A percentile compares a stretch with the other conserved stretches of the same genome.
phyloP scores from a whole-genome alignment of 2,113 vertebrate genomes.

The Siniperca knerii region DNA sequence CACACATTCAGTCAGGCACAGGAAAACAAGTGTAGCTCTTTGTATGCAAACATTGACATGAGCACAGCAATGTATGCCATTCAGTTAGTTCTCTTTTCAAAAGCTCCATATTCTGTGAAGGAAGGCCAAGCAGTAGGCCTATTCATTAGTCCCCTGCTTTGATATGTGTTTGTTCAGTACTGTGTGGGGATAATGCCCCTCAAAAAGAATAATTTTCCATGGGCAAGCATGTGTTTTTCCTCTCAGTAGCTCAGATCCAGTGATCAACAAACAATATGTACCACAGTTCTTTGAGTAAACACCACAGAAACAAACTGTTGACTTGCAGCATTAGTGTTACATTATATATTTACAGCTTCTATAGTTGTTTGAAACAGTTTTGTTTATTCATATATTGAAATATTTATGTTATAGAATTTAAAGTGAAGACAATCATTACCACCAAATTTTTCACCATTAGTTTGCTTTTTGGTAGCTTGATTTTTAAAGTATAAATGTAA shows the following conservation, averaged over 20 bases:
- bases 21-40: conserved; percentile 62
- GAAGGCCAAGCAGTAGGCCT: conserved; percentile 72
- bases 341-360: not conserved
- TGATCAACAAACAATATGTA: conserved; percentile 19
- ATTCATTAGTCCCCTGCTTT: conserved; percentile 74
- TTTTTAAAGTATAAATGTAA: not conserved
- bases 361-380: not conserved
- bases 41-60: conserved; percentile 69
- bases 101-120: conserved; percentile 64
- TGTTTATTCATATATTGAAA: not conserved
- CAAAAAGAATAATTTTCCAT: conserved; percentile 44
- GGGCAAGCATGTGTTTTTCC: conserved; percentile 33
- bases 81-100: conserved; percentile 75
- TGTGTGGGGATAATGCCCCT: conserved; percentile 69
- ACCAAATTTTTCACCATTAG: not conserved
- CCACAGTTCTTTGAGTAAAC: conserved; percentile 16
- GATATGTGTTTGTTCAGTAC: conserved; percentile 58
- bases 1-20: conserved; percentile 47
- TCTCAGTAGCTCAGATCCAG: conserved; percentile 3
- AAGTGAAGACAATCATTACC: not conserved
- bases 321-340: not conserved
- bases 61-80: conserved; percentile 62
- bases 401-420: not conserved
- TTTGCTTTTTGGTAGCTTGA: not conserved
- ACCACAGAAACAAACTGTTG: not conserved